Base-by-base conservation (phyloP, 37 sponge, comb jelly and placozoan species). In the Theonella swinhoei region DNA sequence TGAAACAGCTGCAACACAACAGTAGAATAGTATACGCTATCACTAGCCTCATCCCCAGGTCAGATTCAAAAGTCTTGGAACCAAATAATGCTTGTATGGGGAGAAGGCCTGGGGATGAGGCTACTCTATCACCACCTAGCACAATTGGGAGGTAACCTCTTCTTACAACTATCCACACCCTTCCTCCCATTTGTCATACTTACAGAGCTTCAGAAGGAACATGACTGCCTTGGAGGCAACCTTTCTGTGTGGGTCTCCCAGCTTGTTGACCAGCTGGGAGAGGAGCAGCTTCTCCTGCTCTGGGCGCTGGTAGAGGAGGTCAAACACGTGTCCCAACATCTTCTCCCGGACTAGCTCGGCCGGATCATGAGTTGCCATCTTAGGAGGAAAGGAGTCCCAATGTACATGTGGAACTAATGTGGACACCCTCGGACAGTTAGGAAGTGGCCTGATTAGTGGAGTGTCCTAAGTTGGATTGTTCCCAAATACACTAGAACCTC, bases 281-380 rank as follows among this genome's bases (percentile, higher is more conserved):
- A 99, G 85, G 30, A 96, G 80, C 34, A 63, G 84, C 74, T 94
- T 86, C 73, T 97, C 98, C 69, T 95, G 98, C 65, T 97, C 98
- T 2, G 98, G 95, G 63, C 79, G 87, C 39, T 72, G 88, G 39
- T 86, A 70, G 36, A 97, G 74, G 72, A 97, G 79, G 67, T 97
- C 95, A 87, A 91, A 95, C 62, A 95, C 77, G 76, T 82, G 71
- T 22, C 94, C 98, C 24, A 90, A 11, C 60, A 87, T 78, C 82
- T 94, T 94, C 77, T 81, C 89, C 33, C 91, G 60, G 38, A 94
- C 70, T 19, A 82, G 62, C 11, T 72, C 81, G 42, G 90, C 88
- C 19, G 94, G 40, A 70, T 94, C 94, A 62, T 88, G 88, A 2
- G 83, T 68, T 4, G 87, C 73, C n/a, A 7, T 43, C 94, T 94